Conservation (phyloP, 2,113 vertebrate genomes). For the Ammodytes marinus region DNA sequence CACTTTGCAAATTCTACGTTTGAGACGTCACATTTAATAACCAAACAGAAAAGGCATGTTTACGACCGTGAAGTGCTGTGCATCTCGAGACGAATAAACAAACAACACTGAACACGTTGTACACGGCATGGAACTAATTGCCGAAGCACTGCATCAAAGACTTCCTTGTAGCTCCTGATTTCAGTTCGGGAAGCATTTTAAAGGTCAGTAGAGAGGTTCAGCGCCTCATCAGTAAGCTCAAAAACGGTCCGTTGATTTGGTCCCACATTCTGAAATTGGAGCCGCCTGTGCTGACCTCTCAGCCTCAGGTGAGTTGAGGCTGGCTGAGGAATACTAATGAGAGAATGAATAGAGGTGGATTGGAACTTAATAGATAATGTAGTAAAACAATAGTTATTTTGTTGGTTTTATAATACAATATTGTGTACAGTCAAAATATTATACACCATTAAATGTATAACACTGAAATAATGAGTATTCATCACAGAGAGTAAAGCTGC, state of each 20-base stretch:
- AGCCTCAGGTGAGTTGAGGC: conserved; percentile 9
- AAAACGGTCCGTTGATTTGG: conserved; percentile 21
- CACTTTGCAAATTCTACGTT: not conserved
- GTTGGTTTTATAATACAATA: not conserved
- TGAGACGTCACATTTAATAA: not conserved
- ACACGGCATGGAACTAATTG: conserved; percentile 4
- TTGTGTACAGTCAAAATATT: not conserved
- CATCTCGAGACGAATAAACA: not conserved
- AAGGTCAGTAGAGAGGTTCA: conserved; percentile 42
- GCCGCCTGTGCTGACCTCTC: conserved; percentile 44
- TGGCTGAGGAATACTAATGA: conserved; percentile 56
- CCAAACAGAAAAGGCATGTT: not conserved
- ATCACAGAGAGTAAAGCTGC: conserved; percentile 6
- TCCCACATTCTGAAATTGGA: conserved; percentile 35
- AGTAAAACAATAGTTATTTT: conserved; percentile 7
- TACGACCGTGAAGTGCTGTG: not conserved
- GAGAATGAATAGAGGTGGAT: conserved; percentile 23
- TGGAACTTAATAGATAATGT: conserved; percentile 38
- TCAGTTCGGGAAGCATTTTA: conserved; percentile 15
- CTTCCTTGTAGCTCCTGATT: conserved; percentile 3
- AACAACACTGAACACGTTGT: not conserved
- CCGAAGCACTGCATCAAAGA: conserved; percentile 12
- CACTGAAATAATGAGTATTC: not conserved
- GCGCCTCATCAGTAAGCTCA: conserved; percentile 36
- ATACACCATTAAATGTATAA: not conserved